phyloP scores from a whole-genome alignment of 2,113 vertebrate species.

The Isurus oxyrinchus region DNA sequence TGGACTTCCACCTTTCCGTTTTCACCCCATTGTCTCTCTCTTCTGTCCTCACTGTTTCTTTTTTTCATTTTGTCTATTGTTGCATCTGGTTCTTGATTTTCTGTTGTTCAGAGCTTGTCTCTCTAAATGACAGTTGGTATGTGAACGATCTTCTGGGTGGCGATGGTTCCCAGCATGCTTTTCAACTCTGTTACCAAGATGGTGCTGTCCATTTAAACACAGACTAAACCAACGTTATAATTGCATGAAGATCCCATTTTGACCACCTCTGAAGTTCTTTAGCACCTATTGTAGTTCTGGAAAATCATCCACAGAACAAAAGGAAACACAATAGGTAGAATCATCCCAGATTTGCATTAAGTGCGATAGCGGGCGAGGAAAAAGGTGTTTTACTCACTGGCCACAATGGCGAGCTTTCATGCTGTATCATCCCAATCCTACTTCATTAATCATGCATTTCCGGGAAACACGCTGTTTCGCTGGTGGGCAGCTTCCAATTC shows the following conservation, averaged over 20 bases:
- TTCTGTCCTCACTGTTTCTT: neutral
- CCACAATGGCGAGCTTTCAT: too few species aligned
- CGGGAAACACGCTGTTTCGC: too few species aligned
- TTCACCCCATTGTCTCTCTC: neutral
- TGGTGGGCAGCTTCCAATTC: too few species aligned
- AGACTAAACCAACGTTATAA: neutral
- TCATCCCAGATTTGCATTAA: too few species aligned
- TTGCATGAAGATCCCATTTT: neutral
- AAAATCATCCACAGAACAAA: neutral
- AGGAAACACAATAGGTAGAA: neutral
- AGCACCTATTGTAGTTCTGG: neutral
- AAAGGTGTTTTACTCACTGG: too few species aligned
- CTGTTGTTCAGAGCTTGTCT: neutral
- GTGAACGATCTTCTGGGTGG: too few species aligned
- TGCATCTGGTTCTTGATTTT: neutral
- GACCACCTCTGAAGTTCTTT: neutral
- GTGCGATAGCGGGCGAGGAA: too few species aligned
- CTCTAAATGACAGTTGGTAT: too few species aligned
- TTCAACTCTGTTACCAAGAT: neutral
- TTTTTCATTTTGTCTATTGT: neutral
- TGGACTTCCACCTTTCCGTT: neutral
- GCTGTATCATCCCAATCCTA: too few species aligned
- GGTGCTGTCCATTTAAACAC: neutral
- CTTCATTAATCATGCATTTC: too few species aligned
- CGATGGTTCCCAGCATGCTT: too few species aligned